phyloP scores from a whole-genome alignment of 2,113 vertebrate species.

The Vidua macroura region DNA sequence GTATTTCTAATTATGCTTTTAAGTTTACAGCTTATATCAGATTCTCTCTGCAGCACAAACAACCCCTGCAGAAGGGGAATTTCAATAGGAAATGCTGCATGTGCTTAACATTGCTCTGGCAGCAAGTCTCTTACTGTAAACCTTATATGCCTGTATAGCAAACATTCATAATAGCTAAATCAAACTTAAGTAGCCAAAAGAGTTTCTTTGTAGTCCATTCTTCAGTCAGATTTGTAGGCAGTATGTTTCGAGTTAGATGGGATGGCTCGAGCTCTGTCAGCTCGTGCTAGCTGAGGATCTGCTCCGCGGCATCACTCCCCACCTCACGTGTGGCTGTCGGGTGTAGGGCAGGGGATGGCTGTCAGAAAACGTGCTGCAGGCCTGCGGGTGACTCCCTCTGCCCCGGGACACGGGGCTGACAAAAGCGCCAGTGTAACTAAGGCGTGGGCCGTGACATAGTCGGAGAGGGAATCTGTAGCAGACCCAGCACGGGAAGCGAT shows the following conservation, averaged over 20 bases:
- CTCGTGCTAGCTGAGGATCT: neutral
- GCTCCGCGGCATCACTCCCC: accelerated
- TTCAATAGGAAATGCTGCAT: neutral
- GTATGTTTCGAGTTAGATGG: neutral
- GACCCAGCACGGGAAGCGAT: neutral
- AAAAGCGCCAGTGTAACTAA: neutral
- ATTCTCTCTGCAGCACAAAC: neutral
- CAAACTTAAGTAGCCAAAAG: neutral
- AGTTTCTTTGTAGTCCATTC: neutral
- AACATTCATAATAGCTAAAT: neutral
- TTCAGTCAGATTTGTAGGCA: neutral
- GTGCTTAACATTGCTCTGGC: neutral
- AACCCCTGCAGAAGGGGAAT: neutral
- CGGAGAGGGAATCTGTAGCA: neutral
- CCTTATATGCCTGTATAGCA: neutral
- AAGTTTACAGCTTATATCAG: neutral
- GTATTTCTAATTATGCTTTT: neutral
- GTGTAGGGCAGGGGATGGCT: neutral
- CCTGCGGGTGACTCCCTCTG: neutral
- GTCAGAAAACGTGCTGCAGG: neutral
- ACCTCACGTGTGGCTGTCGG: accelerated
- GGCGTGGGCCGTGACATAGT: neutral
- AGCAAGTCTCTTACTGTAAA: neutral
- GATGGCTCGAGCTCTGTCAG: neutral
- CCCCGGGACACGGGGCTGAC: neutral